A percentile compares a stretch with the other conserved stretches of the same genome.
These are phyloP conservation scores for Pithys albifrons DNA, from an alignment of 2,113 vertebrate genomes.

Conservation along the genomic window DNA sequence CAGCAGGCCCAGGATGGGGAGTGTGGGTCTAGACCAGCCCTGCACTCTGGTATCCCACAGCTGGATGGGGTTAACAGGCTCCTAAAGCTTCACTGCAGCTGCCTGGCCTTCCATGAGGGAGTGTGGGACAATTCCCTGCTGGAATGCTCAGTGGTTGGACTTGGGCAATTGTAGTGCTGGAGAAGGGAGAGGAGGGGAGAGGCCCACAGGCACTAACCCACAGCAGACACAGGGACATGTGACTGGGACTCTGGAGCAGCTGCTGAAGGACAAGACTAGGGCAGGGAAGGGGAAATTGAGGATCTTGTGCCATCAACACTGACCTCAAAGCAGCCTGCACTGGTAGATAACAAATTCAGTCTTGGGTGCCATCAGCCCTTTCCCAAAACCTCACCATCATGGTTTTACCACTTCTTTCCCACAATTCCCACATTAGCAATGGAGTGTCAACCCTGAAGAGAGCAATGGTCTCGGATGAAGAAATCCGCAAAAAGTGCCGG, in stretches of 20 bases:
- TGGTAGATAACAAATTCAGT: not conserved
- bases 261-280: not conserved
- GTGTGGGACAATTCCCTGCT: not conserved
- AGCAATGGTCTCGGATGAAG: constrained; percentile 49
- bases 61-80: not conserved
- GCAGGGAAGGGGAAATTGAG: not conserved
- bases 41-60: not conserved
- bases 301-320: not conserved
- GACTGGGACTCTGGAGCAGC: not conserved
- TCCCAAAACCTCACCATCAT: not conserved
- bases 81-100: not conserved
- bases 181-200: not conserved
- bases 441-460: constrained; percentile 33
- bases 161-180: not conserved
- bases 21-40: not conserved
- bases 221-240: not conserved
- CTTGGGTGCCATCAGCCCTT: not conserved
- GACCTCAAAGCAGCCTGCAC: constrained; percentile 27
- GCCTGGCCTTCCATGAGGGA: not conserved
- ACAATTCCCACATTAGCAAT: not conserved
- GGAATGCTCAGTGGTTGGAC: not conserved
- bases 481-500: constrained; percentile 35
- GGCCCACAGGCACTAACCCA: not conserved
- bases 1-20: not conserved
- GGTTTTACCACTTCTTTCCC: not conserved